Conservation (phyloP, 1,140 invertebrate species). For the Habropoda laboriosa region DNA sequence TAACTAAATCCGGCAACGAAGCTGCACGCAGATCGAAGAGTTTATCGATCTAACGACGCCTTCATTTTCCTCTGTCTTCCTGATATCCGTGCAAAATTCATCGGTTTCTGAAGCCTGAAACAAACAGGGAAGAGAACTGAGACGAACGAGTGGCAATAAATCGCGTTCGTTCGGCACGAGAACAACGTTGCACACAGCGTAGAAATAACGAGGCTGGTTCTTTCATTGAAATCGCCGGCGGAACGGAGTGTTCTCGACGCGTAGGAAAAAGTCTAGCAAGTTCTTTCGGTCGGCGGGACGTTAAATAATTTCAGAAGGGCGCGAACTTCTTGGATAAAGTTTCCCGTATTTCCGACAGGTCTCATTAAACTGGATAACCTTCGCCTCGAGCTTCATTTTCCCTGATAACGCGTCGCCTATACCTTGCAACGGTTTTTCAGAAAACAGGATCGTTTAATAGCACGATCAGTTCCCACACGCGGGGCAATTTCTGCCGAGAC, state of each 20-base stretch:
- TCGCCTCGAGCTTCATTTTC: background rate
- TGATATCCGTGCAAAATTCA: background rate
- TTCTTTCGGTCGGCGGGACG: background rate
- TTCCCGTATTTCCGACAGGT: background rate
- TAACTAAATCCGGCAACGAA: no score
- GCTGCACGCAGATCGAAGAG: background rate
- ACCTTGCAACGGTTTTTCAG: no score
- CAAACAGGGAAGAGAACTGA: background rate
- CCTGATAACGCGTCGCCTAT: no score
- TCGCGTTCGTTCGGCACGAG: background rate
- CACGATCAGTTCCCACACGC: no score
- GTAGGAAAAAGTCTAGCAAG: background rate
- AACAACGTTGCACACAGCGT: background rate
- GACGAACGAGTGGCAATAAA: background rate
- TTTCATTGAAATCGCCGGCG: background rate
- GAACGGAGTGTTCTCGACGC: background rate
- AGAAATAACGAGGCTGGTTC: background rate
- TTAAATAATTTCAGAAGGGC: background rate
- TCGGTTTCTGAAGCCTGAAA: background rate
- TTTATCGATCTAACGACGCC: background rate
- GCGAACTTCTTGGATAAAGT: background rate
- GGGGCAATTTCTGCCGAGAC: no score
- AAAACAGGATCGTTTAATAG: no score
- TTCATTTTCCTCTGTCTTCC: background rate
- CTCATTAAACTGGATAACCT: background rate